Conservation (phyloP, 2,113 vertebrate species). For the Rhineura floridana region DNA sequence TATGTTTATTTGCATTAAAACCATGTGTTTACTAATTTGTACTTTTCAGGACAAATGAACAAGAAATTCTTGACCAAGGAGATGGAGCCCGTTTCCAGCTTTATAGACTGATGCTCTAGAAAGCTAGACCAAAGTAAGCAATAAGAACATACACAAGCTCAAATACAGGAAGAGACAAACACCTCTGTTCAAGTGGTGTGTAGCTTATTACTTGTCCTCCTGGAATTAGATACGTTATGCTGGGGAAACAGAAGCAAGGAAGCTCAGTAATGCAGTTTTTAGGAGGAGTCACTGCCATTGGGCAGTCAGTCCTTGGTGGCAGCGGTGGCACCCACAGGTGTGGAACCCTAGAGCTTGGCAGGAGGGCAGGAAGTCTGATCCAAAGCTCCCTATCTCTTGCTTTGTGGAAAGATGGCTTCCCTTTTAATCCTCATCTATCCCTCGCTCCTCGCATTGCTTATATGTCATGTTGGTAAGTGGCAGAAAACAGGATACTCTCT, state of each 20-base stretch:
- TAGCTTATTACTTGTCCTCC: background rate
- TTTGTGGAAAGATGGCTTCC: background rate
- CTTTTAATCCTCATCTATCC: background rate
- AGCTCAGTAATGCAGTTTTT: background rate
- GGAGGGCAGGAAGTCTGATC: background rate
- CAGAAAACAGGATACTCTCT: background rate
- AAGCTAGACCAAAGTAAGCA: background rate
- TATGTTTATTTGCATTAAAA: background rate
- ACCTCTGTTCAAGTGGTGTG: background rate
- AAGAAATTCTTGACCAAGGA: background rate
- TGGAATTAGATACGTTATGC: background rate
- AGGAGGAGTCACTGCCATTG: background rate
- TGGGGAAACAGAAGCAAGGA: background rate
- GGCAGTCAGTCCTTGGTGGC: background rate
- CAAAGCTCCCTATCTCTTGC: background rate
- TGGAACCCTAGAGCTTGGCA: background rate
- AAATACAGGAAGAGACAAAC: background rate
- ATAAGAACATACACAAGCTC: background rate
- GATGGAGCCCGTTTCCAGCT: background rate
- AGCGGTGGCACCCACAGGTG: background rate
- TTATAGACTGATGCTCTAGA: background rate
- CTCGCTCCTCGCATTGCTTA: background rate
- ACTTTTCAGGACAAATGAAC: background rate
- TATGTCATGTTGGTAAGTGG: background rate
- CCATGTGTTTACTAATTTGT: background rate